These are phyloP conservation scores for Lytechinus pictus DNA, from an alignment of 35 echinoderm and acorn worm species.

Conservation along the genomic window DNA sequence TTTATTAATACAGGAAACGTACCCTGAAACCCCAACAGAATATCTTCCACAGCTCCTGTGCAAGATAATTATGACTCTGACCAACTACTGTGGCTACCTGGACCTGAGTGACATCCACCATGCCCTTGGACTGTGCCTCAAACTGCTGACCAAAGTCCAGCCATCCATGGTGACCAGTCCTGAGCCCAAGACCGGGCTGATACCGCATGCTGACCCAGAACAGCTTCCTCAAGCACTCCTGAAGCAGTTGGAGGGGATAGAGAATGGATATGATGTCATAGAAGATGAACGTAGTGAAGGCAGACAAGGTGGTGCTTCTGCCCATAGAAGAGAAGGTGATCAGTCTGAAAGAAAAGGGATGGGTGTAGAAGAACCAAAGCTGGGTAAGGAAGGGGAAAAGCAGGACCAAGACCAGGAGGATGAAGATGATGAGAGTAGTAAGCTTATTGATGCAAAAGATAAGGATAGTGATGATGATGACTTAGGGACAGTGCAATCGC, in stretches of 20 bases:
- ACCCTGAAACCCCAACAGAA: constrained; percentile 92
- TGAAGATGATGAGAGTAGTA: constrained; percentile 36
- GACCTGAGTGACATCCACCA: constrained; percentile 77
- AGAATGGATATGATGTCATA: constrained; percentile 71
- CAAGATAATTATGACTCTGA: constrained; percentile 92
- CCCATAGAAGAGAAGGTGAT: neutral
- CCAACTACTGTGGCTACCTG: constrained; percentile 82
- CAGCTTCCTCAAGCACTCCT: constrained; percentile 54
- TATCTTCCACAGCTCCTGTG: constrained; percentile 89
- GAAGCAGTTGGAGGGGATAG: constrained; percentile 77
- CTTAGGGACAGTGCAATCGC: constrained; percentile 51
- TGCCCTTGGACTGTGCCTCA: constrained; percentile 79
- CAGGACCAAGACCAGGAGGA: neutral
- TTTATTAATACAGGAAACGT: constrained; percentile 79
- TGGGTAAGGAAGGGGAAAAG: neutral
- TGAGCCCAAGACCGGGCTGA: constrained; percentile 46
- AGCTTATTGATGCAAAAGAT: neutral
- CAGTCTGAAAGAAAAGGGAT: neutral
- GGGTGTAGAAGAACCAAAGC: neutral
- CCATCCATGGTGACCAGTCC: constrained; percentile 96
- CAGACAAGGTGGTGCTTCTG: neutral
- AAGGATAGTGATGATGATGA: constrained; percentile 53
- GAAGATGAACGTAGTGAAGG: neutral
- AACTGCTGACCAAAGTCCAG: constrained; percentile 96
- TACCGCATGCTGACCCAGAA: constrained; percentile 49